phyloP scores from a whole-genome alignment of 2,797 vertebrate genomes.

The Coendou prehensilis region DNA sequence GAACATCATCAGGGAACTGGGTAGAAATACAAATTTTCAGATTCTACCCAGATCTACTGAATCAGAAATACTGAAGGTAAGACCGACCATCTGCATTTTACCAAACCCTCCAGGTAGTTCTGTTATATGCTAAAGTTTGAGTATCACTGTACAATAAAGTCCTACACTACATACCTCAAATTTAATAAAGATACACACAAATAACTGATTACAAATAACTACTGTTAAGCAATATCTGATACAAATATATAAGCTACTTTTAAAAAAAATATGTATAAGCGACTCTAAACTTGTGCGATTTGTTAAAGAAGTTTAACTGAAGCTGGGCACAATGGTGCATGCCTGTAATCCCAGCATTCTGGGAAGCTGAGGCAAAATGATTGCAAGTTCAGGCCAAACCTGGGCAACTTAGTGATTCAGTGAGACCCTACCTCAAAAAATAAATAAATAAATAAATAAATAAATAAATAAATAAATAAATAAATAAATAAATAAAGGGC shows the following conservation, averaged over 20 bases:
- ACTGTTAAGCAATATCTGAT: not conserved
- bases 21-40: constrained; percentile 46
- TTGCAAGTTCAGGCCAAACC: not conserved
- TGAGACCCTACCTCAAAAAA: not conserved
- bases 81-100: constrained; percentile 34
- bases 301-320: not conserved
- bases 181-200: constrained; percentile 17
- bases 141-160: constrained; percentile 1
- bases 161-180: constrained; percentile 40
- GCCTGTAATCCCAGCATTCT: not conserved
- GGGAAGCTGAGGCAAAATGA: not conserved
- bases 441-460: no score
- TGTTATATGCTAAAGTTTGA: not conserved
- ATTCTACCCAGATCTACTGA: constrained; percentile 6
- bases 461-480: no score
- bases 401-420: not conserved
- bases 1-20: not conserved
- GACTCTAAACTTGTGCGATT: not conserved
- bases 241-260: constrained; percentile 45
- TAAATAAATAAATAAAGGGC: no score
- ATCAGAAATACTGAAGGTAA: constrained; percentile 36
- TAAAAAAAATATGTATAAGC: constrained; percentile 41
- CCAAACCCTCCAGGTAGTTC: not conserved
- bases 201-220: constrained; percentile 24
- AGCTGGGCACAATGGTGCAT: not conserved